Evolutionary conservation across 37 sponge, comb jelly and placozoan species (phyloP).

Genomic region (Agelas oroides): DNA sequence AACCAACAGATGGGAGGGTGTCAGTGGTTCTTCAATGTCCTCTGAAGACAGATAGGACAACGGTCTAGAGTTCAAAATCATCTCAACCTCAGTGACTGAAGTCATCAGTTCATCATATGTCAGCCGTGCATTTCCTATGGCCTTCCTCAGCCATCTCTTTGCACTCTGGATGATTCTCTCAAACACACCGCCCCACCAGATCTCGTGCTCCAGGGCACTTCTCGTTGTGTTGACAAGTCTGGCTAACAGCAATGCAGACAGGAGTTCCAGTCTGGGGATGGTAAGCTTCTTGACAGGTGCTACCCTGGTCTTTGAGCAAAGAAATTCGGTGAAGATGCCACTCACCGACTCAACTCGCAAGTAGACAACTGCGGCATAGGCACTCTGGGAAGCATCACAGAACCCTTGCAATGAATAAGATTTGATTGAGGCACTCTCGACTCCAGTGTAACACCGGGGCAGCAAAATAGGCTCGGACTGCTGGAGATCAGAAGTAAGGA

Average conservation of each 20-base stretch:
- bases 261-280: constrained; percentile 50
- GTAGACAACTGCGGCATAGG: too few relatives aligned
- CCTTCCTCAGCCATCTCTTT: too few relatives aligned
- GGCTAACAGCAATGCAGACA: constrained; percentile 36
- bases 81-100: too few relatives aligned
- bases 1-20: too few relatives aligned
- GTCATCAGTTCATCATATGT: not conserved
- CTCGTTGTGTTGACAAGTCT: not conserved
- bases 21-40: too few relatives aligned
- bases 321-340: too few relatives aligned
- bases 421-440: too few relatives aligned
- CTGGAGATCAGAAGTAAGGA: constrained; percentile 1
- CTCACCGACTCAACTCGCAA: too few relatives aligned
- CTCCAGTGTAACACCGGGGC: not conserved
- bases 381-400: too few relatives aligned
- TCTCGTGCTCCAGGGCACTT: not conserved
- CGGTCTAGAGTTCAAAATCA: too few relatives aligned
- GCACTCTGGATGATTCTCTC: constrained; percentile 8
- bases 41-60: too few relatives aligned
- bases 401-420: too few relatives aligned
- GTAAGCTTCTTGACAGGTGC: constrained; percentile 6
- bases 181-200: not conserved
- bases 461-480: not conserved
- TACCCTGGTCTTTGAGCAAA: constrained; percentile 25
- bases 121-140: not conserved